Base-by-base conservation (phyloP, 2,888 invertebrate genomes). In the Mimumesa dahlbomi region DNA sequence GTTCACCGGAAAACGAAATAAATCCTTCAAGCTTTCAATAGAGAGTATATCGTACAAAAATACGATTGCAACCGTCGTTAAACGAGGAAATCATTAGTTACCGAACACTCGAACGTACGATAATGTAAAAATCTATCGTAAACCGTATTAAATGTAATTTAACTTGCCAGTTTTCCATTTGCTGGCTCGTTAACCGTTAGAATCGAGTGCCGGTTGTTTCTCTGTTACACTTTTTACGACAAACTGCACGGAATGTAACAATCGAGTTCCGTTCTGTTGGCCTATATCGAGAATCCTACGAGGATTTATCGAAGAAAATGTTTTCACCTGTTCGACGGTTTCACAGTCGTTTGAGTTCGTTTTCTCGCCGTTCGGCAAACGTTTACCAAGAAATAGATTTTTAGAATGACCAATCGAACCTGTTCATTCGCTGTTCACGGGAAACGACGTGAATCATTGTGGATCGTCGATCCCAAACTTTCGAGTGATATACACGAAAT, bases 301-400 rank as follows among this genome's bases (percentile, higher is more conserved):
- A 53, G 46, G 59, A 62, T 66, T 71, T 71, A 65, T 57, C 49
- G 36, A 42, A 38, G 4, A 58, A 62, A 71, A n/a, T 48, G 31
- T 52, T 50, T 75, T 58, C 53, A 58, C 34, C 11, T 25, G 19
- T 16, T 6, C 21, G 11, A 22, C 14, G 16, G 36, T 31, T 52
- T 45, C 25, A 19, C 25, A 49, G 16, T 14, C 18, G 19, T 31
- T 71, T 19, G 21, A 53, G 16, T 34, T 29, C 40, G 40, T n/a
- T 56, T 66, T 19, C 25, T 46, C 34, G 13, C 1, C 25, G 14
- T 22, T 38, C 34, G 6, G 9, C 4, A 22, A 56, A 56, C 11
- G 14, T 25, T 29, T 29, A 7, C 5, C n/a, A n/a, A 22, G 21
- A 50, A 34, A 13, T 18, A 2, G 34, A 16, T 54, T 50, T 42